phyloP scores from a whole-genome alignment of 2,113 vertebrate genomes.

The Hemicordylus capensis region DNA sequence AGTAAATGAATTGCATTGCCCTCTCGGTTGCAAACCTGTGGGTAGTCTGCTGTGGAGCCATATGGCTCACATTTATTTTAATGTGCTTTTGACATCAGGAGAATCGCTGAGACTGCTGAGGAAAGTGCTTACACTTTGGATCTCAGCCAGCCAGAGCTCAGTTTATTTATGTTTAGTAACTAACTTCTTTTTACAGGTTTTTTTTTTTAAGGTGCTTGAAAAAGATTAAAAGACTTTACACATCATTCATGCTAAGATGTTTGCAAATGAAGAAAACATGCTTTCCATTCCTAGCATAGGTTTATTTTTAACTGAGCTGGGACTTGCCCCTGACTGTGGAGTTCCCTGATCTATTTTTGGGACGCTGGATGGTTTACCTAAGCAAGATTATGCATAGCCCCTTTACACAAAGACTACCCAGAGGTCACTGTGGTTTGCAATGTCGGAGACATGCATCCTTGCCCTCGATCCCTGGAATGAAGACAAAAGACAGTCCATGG shows the following conservation, averaged over 20 bases:
- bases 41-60: conserved; percentile 78
- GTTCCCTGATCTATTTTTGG: not conserved
- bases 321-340: not conserved
- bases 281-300: conserved; percentile 45
- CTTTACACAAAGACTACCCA: not conserved
- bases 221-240: conserved; percentile 53
- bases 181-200: conserved; percentile 54
- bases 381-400: not conserved
- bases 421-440: not conserved
- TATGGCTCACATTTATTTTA: conserved; percentile 90
- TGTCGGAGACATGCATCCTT: too few relatives aligned
- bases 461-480: too few relatives aligned
- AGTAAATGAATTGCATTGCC: conserved; percentile 82
- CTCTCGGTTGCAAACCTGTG: conserved; percentile 69
- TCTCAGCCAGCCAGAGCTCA: conserved; percentile 79
- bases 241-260: conserved; percentile 39
- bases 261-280: conserved; percentile 47
- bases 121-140: conserved; percentile 79
- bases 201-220: conserved; percentile 51
- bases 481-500: too few relatives aligned
- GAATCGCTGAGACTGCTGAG: conserved; percentile 81
- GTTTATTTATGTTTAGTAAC: conserved; percentile 77
- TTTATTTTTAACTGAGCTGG: conserved; percentile 15
- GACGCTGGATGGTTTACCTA: not conserved
- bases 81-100: conserved; percentile 84